Conservation (phyloP, 2,113 vertebrate genomes). For the Sinocyclocheilus anophthalmus region DNA sequence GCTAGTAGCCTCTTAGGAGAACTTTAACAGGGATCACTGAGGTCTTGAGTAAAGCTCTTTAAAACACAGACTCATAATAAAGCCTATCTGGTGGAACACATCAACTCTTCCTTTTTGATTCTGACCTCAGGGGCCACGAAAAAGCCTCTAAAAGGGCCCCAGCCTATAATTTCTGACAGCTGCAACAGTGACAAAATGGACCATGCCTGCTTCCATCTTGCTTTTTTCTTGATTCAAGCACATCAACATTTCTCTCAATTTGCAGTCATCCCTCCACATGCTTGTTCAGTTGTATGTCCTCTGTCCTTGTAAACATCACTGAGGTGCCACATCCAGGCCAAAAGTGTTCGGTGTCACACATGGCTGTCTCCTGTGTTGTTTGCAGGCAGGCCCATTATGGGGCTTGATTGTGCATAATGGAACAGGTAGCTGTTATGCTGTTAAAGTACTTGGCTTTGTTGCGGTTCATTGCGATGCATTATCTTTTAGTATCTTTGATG, state of each 20-base stretch:
- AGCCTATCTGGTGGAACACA: conserved; percentile 19
- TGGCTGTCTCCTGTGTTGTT: conserved; percentile 32
- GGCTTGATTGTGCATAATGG: conserved; percentile 56
- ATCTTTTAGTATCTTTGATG: no score
- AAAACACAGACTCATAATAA: background rate
- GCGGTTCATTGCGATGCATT: no score
- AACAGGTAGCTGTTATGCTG: conserved; percentile 38
- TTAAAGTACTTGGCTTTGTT: conserved; percentile 48
- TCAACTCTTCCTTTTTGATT: conserved; percentile 1
- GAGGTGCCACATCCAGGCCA: background rate
- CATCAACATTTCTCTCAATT: conserved; percentile 16
- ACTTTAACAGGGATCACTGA: conserved; percentile 31
- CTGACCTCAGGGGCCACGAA: background rate
- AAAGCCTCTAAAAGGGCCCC: background rate
- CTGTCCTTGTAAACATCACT: conserved; percentile 37
- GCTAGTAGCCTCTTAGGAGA: conserved; percentile 30
- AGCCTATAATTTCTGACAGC: conserved; percentile 1
- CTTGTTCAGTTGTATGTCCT: background rate
- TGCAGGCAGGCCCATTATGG: conserved; percentile 43
- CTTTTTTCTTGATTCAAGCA: background rate
- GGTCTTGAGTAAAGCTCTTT: conserved; percentile 28
- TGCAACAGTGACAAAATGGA: background rate
- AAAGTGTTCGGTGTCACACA: conserved; percentile 45
- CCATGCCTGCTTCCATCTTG: background rate
- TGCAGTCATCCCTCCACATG: background rate